Evolutionary conservation across 2,888 invertebrate genomes (phyloP).

Genomic region (Nematopogon swammerdamellus): DNA sequence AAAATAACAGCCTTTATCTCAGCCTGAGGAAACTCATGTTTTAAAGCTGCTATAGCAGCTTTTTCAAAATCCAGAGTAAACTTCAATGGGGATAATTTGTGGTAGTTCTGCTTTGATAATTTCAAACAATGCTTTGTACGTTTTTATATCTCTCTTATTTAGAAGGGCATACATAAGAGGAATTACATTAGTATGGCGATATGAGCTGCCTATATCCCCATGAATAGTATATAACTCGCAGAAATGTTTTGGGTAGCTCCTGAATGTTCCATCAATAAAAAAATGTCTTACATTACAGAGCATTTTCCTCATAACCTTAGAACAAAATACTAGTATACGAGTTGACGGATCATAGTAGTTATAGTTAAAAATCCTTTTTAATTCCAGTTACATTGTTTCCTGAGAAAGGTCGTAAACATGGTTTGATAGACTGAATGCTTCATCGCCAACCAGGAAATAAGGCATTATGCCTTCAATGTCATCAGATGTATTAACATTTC

Average conservation of each 20-base stretch:
- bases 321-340: too few relatives aligned
- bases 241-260: too few relatives aligned
- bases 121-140: neutral
- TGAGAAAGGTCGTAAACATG: constrained; percentile 1
- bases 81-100: constrained; percentile 1
- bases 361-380: too few relatives aligned
- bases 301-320: too few relatives aligned
- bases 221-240: too few relatives aligned
- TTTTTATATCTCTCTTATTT: constrained; percentile 1
- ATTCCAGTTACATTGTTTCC: neutral
- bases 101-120: constrained; percentile 3
- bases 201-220: constrained; percentile 2
- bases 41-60: constrained; percentile 3
- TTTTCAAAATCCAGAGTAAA: constrained; percentile 3
- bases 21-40: neutral
- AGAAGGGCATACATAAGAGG: constrained; percentile 3
- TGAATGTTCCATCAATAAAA: too few relatives aligned
- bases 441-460: constrained; percentile 1
- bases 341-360: too few relatives aligned
- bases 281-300: too few relatives aligned
- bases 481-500: too few relatives aligned
- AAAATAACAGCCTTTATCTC: constrained; percentile 3
- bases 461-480: neutral
- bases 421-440: constrained; percentile 1
- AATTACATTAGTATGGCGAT: neutral